These are phyloP conservation scores for Dasypolia templi DNA, from an alignment of 2,888 invertebrate species.

Conservation along the genomic window DNA sequence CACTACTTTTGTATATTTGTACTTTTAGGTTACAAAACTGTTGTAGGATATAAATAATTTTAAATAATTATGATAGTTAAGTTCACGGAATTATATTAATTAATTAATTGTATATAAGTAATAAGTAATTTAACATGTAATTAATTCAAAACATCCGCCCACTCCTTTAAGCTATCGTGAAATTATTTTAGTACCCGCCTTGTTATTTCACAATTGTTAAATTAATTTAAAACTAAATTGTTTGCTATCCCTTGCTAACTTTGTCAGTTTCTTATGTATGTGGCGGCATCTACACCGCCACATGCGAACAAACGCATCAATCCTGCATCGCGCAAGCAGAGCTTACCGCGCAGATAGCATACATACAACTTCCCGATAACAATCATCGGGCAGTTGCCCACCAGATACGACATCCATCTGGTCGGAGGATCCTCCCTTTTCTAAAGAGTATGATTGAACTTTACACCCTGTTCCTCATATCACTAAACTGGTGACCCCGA, in stretches of 20 bases:
- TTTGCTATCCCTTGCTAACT: slow-evolving; percentile 5
- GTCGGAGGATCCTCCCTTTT: too few species aligned
- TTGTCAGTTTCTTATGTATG: background rate
- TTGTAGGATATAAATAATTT: slow-evolving; percentile 45
- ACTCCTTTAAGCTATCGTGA: slow-evolving; percentile 36
- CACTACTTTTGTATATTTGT: slow-evolving; percentile 18
- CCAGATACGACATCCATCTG: too few species aligned
- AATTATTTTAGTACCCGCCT: slow-evolving; percentile 18
- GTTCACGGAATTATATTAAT: slow-evolving; percentile 49
- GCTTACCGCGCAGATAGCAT: too few species aligned
- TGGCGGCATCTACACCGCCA: too few species aligned
- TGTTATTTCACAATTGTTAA: slow-evolving; percentile 22
- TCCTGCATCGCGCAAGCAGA: too few species aligned
- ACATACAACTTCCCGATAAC: too few species aligned
- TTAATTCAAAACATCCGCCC: slow-evolving; percentile 61
- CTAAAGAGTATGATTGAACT: too few species aligned
- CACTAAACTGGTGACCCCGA: too few species aligned
- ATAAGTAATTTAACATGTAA: slow-evolving; percentile 30
- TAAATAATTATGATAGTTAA: slow-evolving; percentile 24
- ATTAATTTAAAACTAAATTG: slow-evolving; percentile 44
- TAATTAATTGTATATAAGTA: slow-evolving; percentile 33
- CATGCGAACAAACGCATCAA: too few species aligned
- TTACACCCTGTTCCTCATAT: too few species aligned
- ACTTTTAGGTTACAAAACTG: slow-evolving; percentile 45
- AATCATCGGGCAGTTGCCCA: too few species aligned